A percentile compares a stretch with the other conserved stretches of the same genome.
These are phyloP conservation scores for Drosophila ezoana DNA, from an alignment of 2,888 invertebrate species.

Conservation along the genomic window DNA sequence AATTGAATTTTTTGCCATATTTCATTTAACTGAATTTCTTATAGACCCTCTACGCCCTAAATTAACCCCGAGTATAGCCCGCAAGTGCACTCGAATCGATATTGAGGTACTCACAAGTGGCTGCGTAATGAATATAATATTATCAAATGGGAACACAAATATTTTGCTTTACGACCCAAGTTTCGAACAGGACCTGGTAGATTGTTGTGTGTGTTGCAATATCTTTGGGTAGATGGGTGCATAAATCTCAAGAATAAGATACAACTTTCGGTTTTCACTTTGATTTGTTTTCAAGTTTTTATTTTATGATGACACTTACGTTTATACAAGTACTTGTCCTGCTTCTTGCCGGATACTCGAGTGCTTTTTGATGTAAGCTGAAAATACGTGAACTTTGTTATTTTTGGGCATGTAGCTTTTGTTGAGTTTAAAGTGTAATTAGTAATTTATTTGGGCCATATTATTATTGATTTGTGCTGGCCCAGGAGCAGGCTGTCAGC, in stretches of 20 bases:
- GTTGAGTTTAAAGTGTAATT: neutral
- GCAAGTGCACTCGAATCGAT: conserved; percentile 18
- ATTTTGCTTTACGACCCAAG: conserved; percentile 19
- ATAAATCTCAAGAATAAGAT: neutral
- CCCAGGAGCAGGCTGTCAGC: neutral
- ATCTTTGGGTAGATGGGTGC: neutral
- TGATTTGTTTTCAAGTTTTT: conserved; percentile 1
- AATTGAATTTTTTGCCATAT: conserved; percentile 33
- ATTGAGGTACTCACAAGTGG: conserved; percentile 24
- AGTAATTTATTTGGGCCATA: neutral
- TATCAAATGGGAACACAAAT: conserved; percentile 8
- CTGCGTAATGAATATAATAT: conserved; percentile 38
- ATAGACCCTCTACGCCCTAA: neutral
- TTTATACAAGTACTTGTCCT: neutral
- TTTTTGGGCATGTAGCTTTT: neutral
- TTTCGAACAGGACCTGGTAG: neutral
- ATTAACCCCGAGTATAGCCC: neutral
- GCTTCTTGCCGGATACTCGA: neutral
- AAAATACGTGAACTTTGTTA: neutral
- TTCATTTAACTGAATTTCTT: conserved; percentile 30
- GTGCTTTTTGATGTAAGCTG: neutral
- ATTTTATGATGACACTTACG: neutral
- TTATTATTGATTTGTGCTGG: conserved; percentile 2
- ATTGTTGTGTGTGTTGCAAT: neutral
- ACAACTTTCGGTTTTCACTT: neutral